Conservation (phyloP, 2,888 invertebrate genomes). For the Barypeithes pellucidus region DNA sequence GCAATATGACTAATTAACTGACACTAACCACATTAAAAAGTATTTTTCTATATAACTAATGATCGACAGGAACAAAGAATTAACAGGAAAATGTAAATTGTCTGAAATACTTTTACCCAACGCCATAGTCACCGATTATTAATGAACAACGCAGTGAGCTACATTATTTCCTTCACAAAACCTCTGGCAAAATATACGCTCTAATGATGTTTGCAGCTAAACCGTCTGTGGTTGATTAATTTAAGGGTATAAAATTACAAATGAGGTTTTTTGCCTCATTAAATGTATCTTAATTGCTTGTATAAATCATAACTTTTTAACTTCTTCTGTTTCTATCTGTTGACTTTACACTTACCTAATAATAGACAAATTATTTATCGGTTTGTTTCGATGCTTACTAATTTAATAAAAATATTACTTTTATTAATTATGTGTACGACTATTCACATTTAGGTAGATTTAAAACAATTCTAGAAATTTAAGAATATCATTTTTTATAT, state of each 20-base stretch:
- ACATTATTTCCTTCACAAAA: neutral
- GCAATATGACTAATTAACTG: too few species aligned
- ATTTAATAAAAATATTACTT: too few species aligned
- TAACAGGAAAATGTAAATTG: conserved; percentile 12
- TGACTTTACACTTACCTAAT: too few species aligned
- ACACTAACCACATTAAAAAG: neutral
- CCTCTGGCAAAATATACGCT: neutral
- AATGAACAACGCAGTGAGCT: conserved; percentile 10
- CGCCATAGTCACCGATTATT: neutral
- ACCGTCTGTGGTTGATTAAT: conserved; percentile 14
- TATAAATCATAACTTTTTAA: too few species aligned
- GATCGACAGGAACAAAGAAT: neutral
- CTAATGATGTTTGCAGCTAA: neutral
- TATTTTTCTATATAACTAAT: neutral
- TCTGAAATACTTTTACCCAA: neutral
- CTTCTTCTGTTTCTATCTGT: too few species aligned
- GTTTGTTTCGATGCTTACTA: too few species aligned
- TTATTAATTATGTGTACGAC: too few species aligned
- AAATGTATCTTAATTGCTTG: neutral
- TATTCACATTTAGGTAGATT: too few species aligned
- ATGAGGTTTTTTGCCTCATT: neutral
- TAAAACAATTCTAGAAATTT: too few species aligned
- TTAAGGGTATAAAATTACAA: conserved; percentile 8
- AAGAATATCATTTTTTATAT: too few species aligned
- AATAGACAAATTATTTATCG: too few species aligned